Conservation (phyloP, 1,140 invertebrate genomes). For the Lucilia sericata region DNA sequence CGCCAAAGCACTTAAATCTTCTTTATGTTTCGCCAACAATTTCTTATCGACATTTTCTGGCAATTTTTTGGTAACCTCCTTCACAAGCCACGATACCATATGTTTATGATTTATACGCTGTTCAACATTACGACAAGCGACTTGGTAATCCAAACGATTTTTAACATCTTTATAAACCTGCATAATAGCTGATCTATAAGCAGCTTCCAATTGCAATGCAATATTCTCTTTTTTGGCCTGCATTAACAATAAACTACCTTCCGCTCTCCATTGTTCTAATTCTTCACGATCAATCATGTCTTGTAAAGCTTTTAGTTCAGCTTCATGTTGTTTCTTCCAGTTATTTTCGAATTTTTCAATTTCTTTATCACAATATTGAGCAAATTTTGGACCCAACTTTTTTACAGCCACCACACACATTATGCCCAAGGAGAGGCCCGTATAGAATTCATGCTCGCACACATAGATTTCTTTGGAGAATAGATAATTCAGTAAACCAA, state of each 20-base stretch:
- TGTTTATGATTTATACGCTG: slow-evolving; percentile 86
- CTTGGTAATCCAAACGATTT: slow-evolving; percentile 86
- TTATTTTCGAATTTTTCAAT: slow-evolving; percentile 71
- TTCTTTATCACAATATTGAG: slow-evolving; percentile 74
- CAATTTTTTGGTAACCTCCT: slow-evolving; percentile 75
- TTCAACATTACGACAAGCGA: slow-evolving; percentile 80
- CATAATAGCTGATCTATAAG: slow-evolving; percentile 81
- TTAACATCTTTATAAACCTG: slow-evolving; percentile 81
- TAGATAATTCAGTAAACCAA: slow-evolving; percentile 80
- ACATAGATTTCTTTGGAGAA: slow-evolving; percentile 90
- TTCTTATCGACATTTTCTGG: neutral
- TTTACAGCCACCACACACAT: slow-evolving; percentile 75
- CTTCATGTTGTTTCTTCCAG: slow-evolving; percentile 66
- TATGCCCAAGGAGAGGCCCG: slow-evolving; percentile 76
- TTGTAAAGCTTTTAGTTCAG: slow-evolving; percentile 69
- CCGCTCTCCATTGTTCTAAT: slow-evolving; percentile 77
- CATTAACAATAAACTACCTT: slow-evolving; percentile 80
- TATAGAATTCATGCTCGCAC: slow-evolving; percentile 88
- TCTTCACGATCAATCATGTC: slow-evolving; percentile 75
- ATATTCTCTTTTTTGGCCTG: slow-evolving; percentile 89
- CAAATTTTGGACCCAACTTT: slow-evolving; percentile 77
- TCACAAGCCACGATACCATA: slow-evolving; percentile 90
- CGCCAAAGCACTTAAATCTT: neutral
- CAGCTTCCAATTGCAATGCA: slow-evolving; percentile 86
- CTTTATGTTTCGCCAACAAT: neutral